Evolutionary conservation across 2,113 vertebrate genomes (phyloP), one percentile per base, ranked within the genome.

Genomic region (Gobius niger): DNA sequence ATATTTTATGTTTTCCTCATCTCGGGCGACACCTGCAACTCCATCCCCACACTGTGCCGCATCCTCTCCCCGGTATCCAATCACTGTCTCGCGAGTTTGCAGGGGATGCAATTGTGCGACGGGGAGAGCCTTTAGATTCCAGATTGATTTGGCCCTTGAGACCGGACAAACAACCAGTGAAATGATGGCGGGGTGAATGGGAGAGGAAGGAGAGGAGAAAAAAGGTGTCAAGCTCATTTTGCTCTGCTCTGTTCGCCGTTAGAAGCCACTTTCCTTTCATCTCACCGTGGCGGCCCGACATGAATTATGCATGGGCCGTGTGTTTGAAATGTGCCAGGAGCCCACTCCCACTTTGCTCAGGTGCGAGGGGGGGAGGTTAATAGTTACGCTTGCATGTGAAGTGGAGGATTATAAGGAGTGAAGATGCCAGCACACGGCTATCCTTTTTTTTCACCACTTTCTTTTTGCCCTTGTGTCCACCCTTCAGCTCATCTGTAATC

Each of bases 251-350:
- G 56, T 68, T 77, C 56, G 53, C 44, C 42, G 69, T 72, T 65
- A 46, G 70, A 82, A 53, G 76, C 52, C 64, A 73, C 65, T 70
- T 73, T 44, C 56, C 80, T 88, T 90, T 89, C 87, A 89, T 89
- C 82, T 86, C 42, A 7, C 70, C 2, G 7, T 59, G 53, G 80
- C 64, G 10, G 49, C 47, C 54, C 0, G 1, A 46, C 67, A 88
- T 91, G 89, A 87, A 92, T 90, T 83, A 92, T 91, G 76, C 78
- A 91, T 82, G 2, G 19, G 18, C 14, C 1, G 34, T 67, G 34
- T 67, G 63, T 82, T 69, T 71, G 65, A 81, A 63, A 83, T 76
- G 68, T 71, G 73, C 85, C 80, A 74, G 61, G 77, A 82, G 67
- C 86, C 79, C 81, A 85, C 79, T 74, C 74, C 80, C 81, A 74